Percentiles rank a stretch among this genome's conserved stretches.
These are phyloP conservation scores for Eucera pruinosa DNA, from an alignment of 2,888 invertebrate species.

Conservation along the genomic window DNA sequence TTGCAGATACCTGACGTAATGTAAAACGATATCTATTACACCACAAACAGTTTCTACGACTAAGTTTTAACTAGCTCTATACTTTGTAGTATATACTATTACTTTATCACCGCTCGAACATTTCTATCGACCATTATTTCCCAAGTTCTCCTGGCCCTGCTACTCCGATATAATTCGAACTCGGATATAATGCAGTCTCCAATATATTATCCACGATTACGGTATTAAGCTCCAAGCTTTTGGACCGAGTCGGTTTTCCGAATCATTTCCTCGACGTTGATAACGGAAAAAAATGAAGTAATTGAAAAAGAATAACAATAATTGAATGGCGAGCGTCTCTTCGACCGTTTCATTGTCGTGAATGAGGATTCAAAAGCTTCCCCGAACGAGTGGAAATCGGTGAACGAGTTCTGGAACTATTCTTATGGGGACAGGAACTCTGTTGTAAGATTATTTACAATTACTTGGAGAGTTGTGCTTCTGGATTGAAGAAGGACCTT, in stretches of 20 bases:
- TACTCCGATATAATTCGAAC: conserved; percentile 60
- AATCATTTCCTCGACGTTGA: conserved; percentile 6
- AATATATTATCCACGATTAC: conserved; percentile 64
- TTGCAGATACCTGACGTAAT: conserved; percentile 39
- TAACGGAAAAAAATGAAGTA: too few species aligned
- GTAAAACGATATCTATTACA: conserved; percentile 57
- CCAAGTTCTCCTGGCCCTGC: conserved; percentile 50
- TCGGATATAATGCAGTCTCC: conserved; percentile 58
- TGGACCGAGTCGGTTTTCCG: conserved; percentile 17
- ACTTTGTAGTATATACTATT: conserved; percentile 52
- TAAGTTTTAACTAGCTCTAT: conserved; percentile 65
- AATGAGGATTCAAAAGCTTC: neutral
- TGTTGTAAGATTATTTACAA: conserved; percentile 7
- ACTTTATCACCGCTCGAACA: conserved; percentile 66
- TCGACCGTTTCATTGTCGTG: neutral
- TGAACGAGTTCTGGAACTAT: too few species aligned
- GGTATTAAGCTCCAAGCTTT: conserved; percentile 52
- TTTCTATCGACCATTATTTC: conserved; percentile 69
- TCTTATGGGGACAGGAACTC: too few species aligned
- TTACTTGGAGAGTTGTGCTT: too few species aligned
- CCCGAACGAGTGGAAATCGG: too few species aligned
- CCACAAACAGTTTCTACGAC: conserved; percentile 56
- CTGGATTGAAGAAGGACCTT: too few species aligned
- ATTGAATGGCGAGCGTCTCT: neutral
- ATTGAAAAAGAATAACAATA: neutral